A percentile compares a stretch with the other conserved stretches of the same genome.
These are phyloP conservation scores for Ctenopoma kingsleyae DNA, from an alignment of 2,797 vertebrate genomes.

Conservation along the genomic window DNA sequence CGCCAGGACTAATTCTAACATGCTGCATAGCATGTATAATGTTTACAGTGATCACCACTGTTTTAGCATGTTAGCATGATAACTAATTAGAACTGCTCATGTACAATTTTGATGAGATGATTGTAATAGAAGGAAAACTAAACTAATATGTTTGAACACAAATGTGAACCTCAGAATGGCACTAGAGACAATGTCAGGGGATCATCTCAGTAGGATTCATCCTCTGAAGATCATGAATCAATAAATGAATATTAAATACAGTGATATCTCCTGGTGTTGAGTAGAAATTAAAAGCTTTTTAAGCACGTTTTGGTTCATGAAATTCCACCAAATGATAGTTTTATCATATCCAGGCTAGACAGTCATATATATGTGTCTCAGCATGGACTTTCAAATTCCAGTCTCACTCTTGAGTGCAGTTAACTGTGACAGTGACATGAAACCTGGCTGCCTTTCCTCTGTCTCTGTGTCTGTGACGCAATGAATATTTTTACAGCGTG, in stretches of 20 bases:
- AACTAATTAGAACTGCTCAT: not conserved
- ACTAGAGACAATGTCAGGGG: not conserved
- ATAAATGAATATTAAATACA: too few species aligned
- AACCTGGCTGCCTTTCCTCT: slow-evolving; percentile 1
- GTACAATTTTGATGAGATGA: too few species aligned
- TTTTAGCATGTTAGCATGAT: not conserved
- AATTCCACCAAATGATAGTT: not conserved
- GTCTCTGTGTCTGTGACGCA: too few species aligned
- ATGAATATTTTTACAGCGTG: slow-evolving; percentile 3
- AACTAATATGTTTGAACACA: too few species aligned
- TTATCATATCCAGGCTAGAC: not conserved
- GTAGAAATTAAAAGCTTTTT: not conserved
- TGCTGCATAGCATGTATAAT: too few species aligned
- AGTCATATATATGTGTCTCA: not conserved
- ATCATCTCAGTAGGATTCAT: not conserved
- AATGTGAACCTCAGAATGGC: too few species aligned
- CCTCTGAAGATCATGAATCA: not conserved
- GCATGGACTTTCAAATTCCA: not conserved
- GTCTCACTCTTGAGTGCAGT: not conserved
- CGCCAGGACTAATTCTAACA: not conserved
- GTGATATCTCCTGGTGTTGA: too few species aligned
- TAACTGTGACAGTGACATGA: not conserved
- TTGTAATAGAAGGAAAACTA: not conserved
- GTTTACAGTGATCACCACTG: not conserved
- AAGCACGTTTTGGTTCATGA: not conserved